Conservation (phyloP, 2,888 invertebrate genomes). For the Drosophila villosipedis region DNA sequence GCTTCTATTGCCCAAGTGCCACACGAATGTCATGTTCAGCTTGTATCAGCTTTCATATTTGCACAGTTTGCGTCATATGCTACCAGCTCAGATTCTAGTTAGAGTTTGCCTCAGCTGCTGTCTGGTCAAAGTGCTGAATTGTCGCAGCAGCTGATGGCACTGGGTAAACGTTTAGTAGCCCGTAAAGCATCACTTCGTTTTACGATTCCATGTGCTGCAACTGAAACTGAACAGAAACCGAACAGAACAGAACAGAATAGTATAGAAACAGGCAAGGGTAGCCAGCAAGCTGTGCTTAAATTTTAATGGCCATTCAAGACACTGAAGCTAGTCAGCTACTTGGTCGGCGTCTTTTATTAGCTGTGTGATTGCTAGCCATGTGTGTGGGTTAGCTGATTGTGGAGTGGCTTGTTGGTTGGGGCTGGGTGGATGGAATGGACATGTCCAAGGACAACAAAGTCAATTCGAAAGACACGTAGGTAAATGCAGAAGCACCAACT, state of each 20-base stretch:
- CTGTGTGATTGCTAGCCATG: constrained; percentile 71
- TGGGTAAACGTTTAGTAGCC: constrained; percentile 59
- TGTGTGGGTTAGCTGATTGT: constrained; percentile 8
- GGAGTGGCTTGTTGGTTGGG: constrained; percentile 5
- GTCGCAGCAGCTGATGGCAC: constrained; percentile 53
- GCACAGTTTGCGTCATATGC: constrained; percentile 46
- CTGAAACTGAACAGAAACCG: constrained; percentile 4
- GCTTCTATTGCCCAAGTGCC: constrained; percentile 37
- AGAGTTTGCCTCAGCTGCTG: background rate
- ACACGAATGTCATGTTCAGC: constrained; percentile 56
- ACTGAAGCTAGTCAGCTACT: constrained; percentile 40
- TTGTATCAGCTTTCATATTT: constrained; percentile 67
- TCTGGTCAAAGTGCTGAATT: constrained; percentile 45
- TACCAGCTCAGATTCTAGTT: constrained; percentile 18
- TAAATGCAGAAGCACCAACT: constrained; percentile 33
- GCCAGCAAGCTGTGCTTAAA: constrained; percentile 69
- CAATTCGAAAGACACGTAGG: constrained; percentile 59
- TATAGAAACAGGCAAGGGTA: constrained; percentile 13
- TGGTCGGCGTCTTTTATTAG: constrained; percentile 70
- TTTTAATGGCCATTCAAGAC: constrained; percentile 76
- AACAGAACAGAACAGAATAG: background rate
- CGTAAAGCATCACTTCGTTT: constrained; percentile 55
- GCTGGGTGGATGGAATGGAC: constrained; percentile 14
- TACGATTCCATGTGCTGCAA: constrained; percentile 41
- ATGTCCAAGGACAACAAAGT: constrained; percentile 65